Conservation (phyloP, 2,888 invertebrate species). For the Sinohyriopsis cumingii region DNA sequence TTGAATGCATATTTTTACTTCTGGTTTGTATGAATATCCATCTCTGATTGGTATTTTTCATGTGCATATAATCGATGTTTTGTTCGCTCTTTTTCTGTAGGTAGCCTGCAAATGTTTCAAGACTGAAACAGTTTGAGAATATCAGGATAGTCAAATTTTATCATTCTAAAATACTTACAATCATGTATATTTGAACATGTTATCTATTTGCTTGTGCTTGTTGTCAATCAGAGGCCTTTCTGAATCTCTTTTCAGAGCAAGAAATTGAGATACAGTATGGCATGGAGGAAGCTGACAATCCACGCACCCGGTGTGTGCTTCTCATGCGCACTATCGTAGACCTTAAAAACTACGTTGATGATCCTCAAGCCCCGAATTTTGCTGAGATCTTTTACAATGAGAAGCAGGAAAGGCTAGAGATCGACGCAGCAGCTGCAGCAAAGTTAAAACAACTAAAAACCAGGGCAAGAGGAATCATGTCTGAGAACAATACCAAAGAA, state of each 20-base stretch:
- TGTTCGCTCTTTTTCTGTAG: no score
- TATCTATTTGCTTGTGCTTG: no score
- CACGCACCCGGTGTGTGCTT: constrained; percentile 51
- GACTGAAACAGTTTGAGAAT: no score
- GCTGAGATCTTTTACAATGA: constrained; percentile 58
- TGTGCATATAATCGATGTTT: no score
- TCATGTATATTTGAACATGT: no score
- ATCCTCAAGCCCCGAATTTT: constrained; percentile 49
- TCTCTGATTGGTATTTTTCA: no score
- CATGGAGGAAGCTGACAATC: constrained; percentile 45
- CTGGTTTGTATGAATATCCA: no score
- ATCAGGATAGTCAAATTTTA: no score
- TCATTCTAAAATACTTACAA: no score
- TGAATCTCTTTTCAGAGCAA: constrained; percentile 47
- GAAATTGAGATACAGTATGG: constrained; percentile 61
- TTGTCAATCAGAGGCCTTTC: background rate
- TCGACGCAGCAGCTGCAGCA: constrained; percentile 43
- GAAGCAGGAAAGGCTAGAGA: constrained; percentile 43
- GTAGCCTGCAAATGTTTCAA: no score
- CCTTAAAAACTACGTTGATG: constrained; percentile 65
- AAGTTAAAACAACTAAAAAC: constrained; percentile 52
- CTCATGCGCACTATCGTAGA: constrained; percentile 66
- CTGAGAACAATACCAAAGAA: constrained; percentile 43
- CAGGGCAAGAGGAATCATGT: constrained; percentile 41
- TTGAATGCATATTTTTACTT: no score